Evolutionary conservation across 2,888 invertebrate species (phyloP).

Genomic region (Petrolisthes manimaculis): DNA sequence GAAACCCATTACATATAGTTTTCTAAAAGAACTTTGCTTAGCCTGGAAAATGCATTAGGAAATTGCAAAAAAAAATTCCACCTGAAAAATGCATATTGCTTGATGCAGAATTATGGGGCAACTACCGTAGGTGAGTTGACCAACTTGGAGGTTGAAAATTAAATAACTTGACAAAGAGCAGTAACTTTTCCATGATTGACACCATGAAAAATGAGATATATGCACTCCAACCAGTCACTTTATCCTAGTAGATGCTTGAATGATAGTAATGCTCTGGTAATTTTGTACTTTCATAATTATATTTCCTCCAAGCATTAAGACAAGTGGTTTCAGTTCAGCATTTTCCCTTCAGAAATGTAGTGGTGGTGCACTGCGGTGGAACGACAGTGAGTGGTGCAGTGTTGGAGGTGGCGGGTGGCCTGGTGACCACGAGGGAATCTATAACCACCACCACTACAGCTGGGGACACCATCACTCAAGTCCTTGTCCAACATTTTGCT

Average conservation of each 20-base stretch:
- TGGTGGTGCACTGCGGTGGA: conserved; percentile 61
- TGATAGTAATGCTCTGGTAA: background rate
- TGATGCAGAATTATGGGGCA: too few relatives aligned
- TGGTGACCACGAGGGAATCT: conserved; percentile 55
- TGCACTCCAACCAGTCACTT: background rate
- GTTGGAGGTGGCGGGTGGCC: conserved; percentile 56
- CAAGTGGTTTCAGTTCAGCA: too few relatives aligned
- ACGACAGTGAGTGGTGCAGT: conserved; percentile 52
- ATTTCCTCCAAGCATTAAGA: background rate
- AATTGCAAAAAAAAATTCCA: too few relatives aligned
- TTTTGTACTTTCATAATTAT: background rate
- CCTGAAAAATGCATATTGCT: too few relatives aligned
- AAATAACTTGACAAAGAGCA: too few relatives aligned
- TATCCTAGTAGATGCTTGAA: background rate
- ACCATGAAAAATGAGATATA: too few relatives aligned
- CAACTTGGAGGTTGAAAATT: too few relatives aligned
- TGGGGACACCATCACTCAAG: conserved; percentile 57
- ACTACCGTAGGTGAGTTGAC: too few relatives aligned
- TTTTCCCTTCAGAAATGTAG: conserved; percentile 37
- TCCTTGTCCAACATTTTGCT: conserved; percentile 63
- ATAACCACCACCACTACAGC: conserved; percentile 46
- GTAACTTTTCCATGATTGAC: too few relatives aligned
- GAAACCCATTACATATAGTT: too few relatives aligned
- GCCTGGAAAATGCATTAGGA: too few relatives aligned
- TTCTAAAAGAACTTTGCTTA: too few relatives aligned